Conservation (phyloP, 2,888 invertebrate species). For the Orchesella flavescens region DNA sequence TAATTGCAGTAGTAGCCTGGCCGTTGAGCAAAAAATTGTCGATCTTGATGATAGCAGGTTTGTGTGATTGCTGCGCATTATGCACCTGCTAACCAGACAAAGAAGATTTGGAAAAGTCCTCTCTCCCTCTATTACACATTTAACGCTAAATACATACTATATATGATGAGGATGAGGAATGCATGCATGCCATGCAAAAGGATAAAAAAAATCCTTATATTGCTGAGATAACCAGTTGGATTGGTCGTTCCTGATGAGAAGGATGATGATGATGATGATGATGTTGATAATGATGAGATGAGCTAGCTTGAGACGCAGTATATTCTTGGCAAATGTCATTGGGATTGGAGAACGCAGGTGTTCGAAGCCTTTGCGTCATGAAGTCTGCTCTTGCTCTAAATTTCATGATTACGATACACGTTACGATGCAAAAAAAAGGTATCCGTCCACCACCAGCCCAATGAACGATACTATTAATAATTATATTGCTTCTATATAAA, state of each 20-base stretch:
- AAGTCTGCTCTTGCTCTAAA: constrained; percentile 59
- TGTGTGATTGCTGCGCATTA: constrained; percentile 19
- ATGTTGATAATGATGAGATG: no score
- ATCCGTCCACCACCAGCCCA: no score
- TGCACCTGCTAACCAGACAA: constrained; percentile 57
- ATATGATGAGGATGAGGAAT: no score
- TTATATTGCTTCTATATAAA: constrained; percentile 3
- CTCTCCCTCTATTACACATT: no score
- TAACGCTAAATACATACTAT: no score
- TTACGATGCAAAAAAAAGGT: no score
- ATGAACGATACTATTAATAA: constrained; percentile 21
- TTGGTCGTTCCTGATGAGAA: constrained; percentile 44
- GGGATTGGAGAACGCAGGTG: constrained; percentile 54
- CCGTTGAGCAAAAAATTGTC: constrained; percentile 31
- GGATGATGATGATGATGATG: no score
- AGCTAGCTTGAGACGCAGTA: constrained; percentile 56
- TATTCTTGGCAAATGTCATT: constrained; percentile 65
- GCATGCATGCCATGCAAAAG: no score
- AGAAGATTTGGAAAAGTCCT: constrained; percentile 51
- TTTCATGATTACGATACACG: no score
- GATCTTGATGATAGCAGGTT: constrained; percentile 49
- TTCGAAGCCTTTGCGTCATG: constrained; percentile 57
- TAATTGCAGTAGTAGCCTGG: constrained; percentile 26
- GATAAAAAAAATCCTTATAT: no score
- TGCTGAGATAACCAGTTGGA: constrained; percentile 46